These are phyloP conservation scores for Psettodes erumei DNA, from an alignment of 2,113 vertebrate genomes.

Conservation along the genomic window DNA sequence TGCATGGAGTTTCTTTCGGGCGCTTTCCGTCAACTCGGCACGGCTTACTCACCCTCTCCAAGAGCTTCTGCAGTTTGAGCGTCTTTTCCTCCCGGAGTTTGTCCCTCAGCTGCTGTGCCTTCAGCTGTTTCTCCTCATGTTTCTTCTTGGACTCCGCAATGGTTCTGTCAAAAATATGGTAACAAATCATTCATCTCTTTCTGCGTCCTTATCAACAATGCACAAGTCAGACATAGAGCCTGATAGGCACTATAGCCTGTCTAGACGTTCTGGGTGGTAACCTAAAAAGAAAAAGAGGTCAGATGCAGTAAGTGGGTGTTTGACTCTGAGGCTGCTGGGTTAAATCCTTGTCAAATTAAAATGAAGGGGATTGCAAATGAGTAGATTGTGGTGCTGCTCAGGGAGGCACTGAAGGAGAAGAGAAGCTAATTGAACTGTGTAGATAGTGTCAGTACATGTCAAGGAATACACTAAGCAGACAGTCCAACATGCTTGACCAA, in stretches of 20 bases:
- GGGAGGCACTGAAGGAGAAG: constrained; percentile 1
- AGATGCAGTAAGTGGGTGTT: constrained; percentile 37
- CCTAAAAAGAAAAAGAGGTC: constrained; percentile 31
- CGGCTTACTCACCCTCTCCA: constrained; percentile 91
- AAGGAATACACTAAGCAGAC: neutral
- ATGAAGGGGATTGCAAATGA: constrained; percentile 9
- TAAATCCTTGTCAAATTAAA: constrained; percentile 51
- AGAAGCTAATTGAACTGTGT: constrained; percentile 2
- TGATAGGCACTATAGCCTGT: constrained; percentile 25
- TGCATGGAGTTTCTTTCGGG: constrained; percentile 44
- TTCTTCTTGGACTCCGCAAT: constrained; percentile 99
- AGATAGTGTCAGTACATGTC: neutral
- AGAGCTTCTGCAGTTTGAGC: constrained; percentile 95
- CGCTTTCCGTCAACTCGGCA: constrained; percentile 53
- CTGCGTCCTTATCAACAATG: constrained; percentile 26
- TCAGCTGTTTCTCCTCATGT: constrained; percentile 99
- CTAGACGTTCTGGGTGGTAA: constrained; percentile 48
- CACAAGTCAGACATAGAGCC: constrained; percentile 16
- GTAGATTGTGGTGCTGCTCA: constrained; percentile 3
- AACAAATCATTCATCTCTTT: constrained; percentile 50
- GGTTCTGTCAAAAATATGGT: constrained; percentile 86
- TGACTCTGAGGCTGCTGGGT: constrained; percentile 32
- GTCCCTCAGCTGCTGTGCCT: constrained; percentile 97
- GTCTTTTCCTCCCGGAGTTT: constrained; percentile 98
- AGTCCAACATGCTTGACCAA: neutral